Conservation (phyloP, 2,797 vertebrate genomes). For the Falco peregrinus region DNA sequence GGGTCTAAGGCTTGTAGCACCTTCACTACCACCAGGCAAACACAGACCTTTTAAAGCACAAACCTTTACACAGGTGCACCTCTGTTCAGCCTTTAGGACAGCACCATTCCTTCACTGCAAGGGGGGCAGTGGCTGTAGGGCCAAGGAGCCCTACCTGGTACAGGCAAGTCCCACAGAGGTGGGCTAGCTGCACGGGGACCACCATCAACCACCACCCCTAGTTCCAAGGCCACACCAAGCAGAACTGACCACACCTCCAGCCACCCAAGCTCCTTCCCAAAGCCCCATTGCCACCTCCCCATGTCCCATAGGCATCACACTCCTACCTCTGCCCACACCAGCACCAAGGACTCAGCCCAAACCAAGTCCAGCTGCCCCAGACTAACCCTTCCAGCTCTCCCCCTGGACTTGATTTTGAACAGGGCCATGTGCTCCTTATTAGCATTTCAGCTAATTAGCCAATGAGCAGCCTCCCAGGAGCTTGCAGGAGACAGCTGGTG, state of each 20-base stretch:
- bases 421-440: neutral
- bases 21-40: accelerated
- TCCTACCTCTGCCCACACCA: accelerated
- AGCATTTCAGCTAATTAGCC: neutral
- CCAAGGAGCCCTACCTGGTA: neutral
- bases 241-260: too few relatives aligned
- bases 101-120: neutral
- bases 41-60: neutral
- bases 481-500: neutral
- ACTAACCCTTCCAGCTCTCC: accelerated
- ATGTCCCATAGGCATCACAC: accelerated
- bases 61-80: accelerated
- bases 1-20: too few relatives aligned
- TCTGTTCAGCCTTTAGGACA: neutral
- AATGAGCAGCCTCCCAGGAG: neutral
- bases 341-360: accelerated
- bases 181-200: accelerated
- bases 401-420: neutral
- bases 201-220: neutral
- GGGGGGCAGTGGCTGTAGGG: neutral
- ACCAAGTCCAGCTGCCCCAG: accelerated
- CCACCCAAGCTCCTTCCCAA: neutral
- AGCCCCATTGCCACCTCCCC: accelerated
- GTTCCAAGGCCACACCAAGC: neutral
- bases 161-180: accelerated